Conservation (phyloP, 2,888 invertebrate genomes). For the Agrenia bidenticulata region DNA sequence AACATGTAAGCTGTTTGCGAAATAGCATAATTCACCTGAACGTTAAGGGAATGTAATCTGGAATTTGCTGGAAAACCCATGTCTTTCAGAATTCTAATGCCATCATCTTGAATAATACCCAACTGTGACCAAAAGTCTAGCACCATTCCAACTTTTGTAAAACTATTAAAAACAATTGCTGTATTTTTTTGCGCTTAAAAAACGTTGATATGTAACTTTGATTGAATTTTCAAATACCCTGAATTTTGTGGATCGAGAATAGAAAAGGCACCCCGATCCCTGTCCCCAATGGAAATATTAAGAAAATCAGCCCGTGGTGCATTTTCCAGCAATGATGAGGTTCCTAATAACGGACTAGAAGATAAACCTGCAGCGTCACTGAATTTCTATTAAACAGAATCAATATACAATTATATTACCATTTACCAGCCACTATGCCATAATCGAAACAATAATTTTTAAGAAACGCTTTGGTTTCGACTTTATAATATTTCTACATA, state of each 20-base stretch:
- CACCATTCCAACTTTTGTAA: slow-evolving; percentile 39
- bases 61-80: slow-evolving; percentile 40
- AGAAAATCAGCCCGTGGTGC: background rate
- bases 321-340: background rate
- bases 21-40: slow-evolving; percentile 25
- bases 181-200: background rate
- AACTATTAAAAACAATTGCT: slow-evolving; percentile 9
- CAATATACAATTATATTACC: too few species aligned
- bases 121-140: slow-evolving; percentile 44
- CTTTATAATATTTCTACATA: too few species aligned
- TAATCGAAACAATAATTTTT: too few species aligned
- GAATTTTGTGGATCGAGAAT: slow-evolving; percentile 44
- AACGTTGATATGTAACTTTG: too few species aligned
- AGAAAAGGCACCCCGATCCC: slow-evolving; percentile 41
- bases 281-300: background rate
- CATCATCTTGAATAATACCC: slow-evolving; percentile 34
- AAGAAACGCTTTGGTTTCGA: too few species aligned
- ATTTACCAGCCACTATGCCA: too few species aligned
- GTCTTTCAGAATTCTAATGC: slow-evolving; percentile 28
- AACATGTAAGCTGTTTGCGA: background rate
- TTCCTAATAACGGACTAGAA: background rate
- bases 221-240: slow-evolving; percentile 13
- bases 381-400: background rate
- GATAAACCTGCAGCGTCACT: background rate
- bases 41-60: slow-evolving; percentile 38